These are phyloP conservation scores for Cerastoderma edule DNA, from an alignment of 2,888 invertebrate species.

Conservation along the genomic window DNA sequence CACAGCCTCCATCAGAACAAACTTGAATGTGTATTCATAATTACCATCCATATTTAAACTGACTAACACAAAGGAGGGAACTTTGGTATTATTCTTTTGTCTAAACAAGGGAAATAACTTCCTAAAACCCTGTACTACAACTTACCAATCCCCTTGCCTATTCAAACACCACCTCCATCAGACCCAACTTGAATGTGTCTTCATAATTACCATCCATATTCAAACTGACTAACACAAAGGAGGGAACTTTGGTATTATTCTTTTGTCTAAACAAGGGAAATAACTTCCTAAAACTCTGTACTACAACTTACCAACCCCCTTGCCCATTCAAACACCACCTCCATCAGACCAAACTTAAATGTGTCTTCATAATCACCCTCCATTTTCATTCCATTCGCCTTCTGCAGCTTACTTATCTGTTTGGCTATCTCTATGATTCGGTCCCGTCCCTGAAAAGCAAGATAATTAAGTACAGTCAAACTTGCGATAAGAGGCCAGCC, in stretches of 20 bases:
- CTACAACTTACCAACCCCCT: conserved; percentile 90
- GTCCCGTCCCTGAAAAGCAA: conserved; percentile 87
- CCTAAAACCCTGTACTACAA: too few species aligned
- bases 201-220: conserved; percentile 85
- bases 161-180: conserved; percentile 97
- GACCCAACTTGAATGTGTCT: conserved; percentile 92
- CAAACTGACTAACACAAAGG: conserved; percentile 75
- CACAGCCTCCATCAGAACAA: conserved; percentile 96
- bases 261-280: too few species aligned
- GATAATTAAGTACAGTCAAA: too few species aligned
- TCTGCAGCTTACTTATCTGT: conserved; percentile 89
- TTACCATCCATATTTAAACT: conserved; percentile 85
- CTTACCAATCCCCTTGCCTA: conserved; percentile 95
- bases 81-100: too few species aligned
- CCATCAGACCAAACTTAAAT: conserved; percentile 95
- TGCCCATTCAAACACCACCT: conserved; percentile 99
- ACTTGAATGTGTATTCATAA: conserved; percentile 89
- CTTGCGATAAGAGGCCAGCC: too few species aligned
- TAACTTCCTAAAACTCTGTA: too few species aligned
- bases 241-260: not conserved
- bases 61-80: not conserved
- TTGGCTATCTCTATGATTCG: conserved; percentile 89
- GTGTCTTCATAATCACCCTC: conserved; percentile 86
- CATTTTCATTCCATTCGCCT: conserved; percentile 86
- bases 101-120: too few species aligned